These are phyloP conservation scores for Cirrhinus mrigala DNA, from an alignment of 2,797 vertebrate species.

Conservation along the genomic window DNA sequence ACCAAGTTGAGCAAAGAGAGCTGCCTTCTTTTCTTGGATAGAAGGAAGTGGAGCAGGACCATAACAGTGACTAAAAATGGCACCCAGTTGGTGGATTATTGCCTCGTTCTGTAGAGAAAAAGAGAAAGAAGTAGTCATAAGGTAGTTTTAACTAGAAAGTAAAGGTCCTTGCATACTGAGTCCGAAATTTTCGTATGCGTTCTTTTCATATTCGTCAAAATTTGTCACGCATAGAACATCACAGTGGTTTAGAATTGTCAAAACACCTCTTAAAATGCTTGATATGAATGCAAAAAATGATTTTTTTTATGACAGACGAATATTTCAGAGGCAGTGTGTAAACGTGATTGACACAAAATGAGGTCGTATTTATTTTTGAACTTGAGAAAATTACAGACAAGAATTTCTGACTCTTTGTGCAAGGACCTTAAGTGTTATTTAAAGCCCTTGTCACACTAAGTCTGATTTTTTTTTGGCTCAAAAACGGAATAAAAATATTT, in stretches of 20 bases:
- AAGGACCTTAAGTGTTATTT: neutral
- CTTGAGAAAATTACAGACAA: too few species aligned
- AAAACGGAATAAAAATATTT: neutral
- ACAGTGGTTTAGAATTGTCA: too few species aligned
- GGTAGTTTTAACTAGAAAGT: neutral
- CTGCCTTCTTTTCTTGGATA: conserved; percentile 85
- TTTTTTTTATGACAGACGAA: too few species aligned
- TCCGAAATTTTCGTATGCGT: neutral
- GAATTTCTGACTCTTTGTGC: too few species aligned
- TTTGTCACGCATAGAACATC: too few species aligned
- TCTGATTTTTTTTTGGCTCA: neutral
- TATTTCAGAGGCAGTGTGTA: too few species aligned
- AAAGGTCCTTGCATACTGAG: neutral
- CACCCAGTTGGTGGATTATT: conserved; percentile 87
- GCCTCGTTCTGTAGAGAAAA: conserved; percentile 88
- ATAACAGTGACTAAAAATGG: conserved; percentile 92
- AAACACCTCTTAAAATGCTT: too few species aligned
- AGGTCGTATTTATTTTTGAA: too few species aligned
- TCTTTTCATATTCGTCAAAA: too few species aligned
- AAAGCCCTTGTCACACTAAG: neutral
- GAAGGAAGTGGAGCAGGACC: conserved; percentile 90
- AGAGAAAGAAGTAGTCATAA: neutral
- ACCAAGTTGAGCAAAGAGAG: conserved; percentile 88
- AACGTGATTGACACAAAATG: too few species aligned
- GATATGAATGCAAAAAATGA: too few species aligned